Evolutionary conservation across 30 jellyfish, hydroid and myxozoan genomes (phyloP).

Genomic region (Morbakka virulenta): DNA sequence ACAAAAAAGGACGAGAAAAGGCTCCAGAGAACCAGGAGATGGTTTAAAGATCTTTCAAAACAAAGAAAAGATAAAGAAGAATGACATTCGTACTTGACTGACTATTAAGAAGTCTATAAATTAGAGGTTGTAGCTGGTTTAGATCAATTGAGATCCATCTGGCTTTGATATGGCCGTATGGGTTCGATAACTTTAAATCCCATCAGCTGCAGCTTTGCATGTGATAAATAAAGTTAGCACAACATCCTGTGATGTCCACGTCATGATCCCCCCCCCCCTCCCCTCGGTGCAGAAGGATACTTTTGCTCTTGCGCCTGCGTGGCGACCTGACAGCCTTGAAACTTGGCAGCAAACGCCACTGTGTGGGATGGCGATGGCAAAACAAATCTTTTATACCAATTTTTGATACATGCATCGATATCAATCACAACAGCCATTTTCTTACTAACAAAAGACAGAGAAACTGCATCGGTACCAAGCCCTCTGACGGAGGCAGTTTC

Average conservation of each 20-base stretch:
- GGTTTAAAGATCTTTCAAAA: too few relatives aligned
- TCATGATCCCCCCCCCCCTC: too few relatives aligned
- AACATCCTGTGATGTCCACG: neutral
- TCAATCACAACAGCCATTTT: constrained; percentile 6
- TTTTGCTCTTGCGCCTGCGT: constrained; percentile 2
- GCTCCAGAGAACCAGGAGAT: too few relatives aligned
- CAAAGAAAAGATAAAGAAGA: neutral
- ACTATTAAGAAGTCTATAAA: too few relatives aligned
- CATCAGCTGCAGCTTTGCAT: neutral
- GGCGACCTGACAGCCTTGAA: neutral
- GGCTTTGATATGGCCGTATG: neutral
- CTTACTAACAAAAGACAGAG: constrained; percentile 2
- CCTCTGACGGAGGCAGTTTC: neutral
- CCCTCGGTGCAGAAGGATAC: neutral
- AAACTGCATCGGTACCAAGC: neutral
- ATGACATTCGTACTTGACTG: constrained; percentile 3
- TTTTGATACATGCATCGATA: neutral
- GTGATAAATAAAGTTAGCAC: constrained; percentile 1
- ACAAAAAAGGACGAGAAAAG: too few relatives aligned
- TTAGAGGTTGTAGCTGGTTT: neutral
- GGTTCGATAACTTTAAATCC: neutral
- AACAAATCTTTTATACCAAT: neutral
- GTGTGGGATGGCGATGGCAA: too few relatives aligned
- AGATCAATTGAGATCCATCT: neutral
- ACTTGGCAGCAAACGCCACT: neutral